Evolutionary conservation across 2,797 vertebrate genomes (phyloP).

Genomic region (Lerista edwardsae): DNA sequence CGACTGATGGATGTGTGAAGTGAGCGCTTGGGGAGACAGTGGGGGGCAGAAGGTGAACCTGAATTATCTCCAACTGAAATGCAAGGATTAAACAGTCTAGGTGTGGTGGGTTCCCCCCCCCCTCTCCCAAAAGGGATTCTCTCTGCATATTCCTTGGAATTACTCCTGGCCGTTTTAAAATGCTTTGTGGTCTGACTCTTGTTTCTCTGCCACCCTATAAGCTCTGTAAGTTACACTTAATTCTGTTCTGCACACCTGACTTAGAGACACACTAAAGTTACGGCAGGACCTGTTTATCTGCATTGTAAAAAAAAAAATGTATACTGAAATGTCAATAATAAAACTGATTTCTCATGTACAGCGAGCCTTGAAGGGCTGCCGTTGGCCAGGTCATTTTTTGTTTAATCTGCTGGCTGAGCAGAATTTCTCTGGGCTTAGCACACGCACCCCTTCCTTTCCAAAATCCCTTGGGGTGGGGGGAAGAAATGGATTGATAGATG

Average conservation of each 20-base stretch:
- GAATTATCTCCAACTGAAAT: conserved; percentile 43
- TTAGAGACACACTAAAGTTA: conserved; percentile 59
- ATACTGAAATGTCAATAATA: conserved; percentile 74
- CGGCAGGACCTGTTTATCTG: conserved; percentile 67
- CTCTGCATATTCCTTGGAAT: conserved; percentile 49
- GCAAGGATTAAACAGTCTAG: neutral
- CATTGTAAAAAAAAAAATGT: conserved; percentile 64
- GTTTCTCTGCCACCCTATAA: conserved; percentile 64
- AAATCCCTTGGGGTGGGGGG: too few relatives aligned
- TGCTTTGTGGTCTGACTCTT: conserved; percentile 33
- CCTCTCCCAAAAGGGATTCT: conserved; percentile 6
- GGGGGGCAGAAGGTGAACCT: neutral
- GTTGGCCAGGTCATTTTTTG: neutral
- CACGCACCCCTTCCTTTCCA: too few relatives aligned
- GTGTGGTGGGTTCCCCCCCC: too few relatives aligned
- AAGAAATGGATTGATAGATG: too few relatives aligned
- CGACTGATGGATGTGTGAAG: too few relatives aligned
- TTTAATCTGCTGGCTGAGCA: too few relatives aligned
- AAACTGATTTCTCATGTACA: conserved; percentile 69
- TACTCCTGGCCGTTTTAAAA: conserved; percentile 54
- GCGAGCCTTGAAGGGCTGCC: neutral
- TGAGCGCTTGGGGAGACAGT: fast-evolving
- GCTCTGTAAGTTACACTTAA: conserved; percentile 61
- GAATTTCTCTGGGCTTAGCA: too few relatives aligned
- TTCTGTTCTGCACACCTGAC: conserved; percentile 71